These are phyloP conservation scores for Nyctalus aviator DNA, from an alignment of 2,797 vertebrate species.

Conservation along the genomic window DNA sequence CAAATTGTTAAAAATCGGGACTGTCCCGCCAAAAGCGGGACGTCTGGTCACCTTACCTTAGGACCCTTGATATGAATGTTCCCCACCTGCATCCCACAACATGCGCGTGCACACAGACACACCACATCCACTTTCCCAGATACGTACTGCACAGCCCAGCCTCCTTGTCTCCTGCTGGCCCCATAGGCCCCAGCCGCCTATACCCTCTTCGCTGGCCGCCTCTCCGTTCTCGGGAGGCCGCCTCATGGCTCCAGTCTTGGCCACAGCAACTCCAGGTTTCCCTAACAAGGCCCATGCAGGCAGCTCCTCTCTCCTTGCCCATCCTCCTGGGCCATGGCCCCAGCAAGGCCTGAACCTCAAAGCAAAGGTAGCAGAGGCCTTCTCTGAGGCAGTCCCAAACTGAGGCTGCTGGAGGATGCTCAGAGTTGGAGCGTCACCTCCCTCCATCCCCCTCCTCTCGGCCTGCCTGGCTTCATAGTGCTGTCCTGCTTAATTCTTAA, in stretches of 20 bases:
- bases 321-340: constrained; percentile 66
- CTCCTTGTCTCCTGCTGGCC: constrained; percentile 43
- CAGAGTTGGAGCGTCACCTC: constrained; percentile 6
- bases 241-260: constrained; percentile 66
- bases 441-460: background rate
- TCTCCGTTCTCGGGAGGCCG: constrained; percentile 45
- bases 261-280: background rate
- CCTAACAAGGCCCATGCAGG: background rate
- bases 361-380: constrained; percentile 28
- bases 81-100: background rate
- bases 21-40: too few species aligned
- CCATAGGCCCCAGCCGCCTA: constrained; percentile 58
- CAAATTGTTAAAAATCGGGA: too few species aligned
- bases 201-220: background rate
- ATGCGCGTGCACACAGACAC: background rate
- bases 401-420: background rate
- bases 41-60: background rate
- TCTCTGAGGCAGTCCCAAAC: constrained; percentile 14
- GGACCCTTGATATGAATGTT: background rate
- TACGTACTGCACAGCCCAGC: constrained; percentile 74
- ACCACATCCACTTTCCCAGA: constrained; percentile 18
- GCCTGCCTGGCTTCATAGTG: constrained; percentile 64
- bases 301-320: background rate
- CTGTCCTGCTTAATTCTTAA: constrained; percentile 82
- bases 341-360: background rate